phyloP scores from a whole-genome alignment of 2,113 vertebrate genomes.

The human region GRCh38 chr13:21484501-21485000 shows the following conservation, averaged over 20 bases:
- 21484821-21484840: too few relatives aligned
- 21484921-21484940: too few relatives aligned
- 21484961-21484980: fast-evolving
- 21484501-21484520: background rate
- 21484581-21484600: background rate
- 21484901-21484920: too few relatives aligned
- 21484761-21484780: background rate
- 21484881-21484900: too few relatives aligned
- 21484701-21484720: background rate
- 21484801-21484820: too few relatives aligned
- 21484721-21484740: background rate
- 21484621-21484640: background rate
- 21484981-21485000: too few relatives aligned
- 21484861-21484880: too few relatives aligned
- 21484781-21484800: background rate
- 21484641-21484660: background rate
- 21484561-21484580: background rate
- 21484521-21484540: background rate
- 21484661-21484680: background rate
- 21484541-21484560: background rate
- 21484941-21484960: too few relatives aligned
- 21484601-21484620: background rate
- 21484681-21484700: background rate
- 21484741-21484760: background rate
- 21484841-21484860: too few relatives aligned